Evolutionary conservation across 2,888 invertebrate species (phyloP), one percentile per base, ranked within the genome.

Genomic region (Chromoteleia sp.): DNA sequence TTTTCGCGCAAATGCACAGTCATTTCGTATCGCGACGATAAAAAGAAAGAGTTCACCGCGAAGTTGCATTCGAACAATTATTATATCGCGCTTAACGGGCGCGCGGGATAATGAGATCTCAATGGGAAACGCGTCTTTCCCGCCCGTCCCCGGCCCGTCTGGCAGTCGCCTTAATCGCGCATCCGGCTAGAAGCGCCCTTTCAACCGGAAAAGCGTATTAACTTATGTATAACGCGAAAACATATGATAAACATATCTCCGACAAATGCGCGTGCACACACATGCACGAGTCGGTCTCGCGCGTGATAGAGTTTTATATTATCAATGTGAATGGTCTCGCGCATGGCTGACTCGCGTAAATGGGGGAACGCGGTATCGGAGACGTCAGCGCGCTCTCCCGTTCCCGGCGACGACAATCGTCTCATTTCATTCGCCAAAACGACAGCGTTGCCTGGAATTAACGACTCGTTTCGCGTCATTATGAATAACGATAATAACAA

Each of bases 331-430:
- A 89, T 88, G 87, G 87, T 85, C 84, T 89, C 88, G 88, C 89
- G 89, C 90, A 87, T 90, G 88, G 88, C 86, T 90, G 88, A 86
- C 84, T 87, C 87, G 86, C 83, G 82, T 89, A 88, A 90, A 91
- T 89, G 87, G 87, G 71, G 75, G 77, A 85, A 68, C 79, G 83
- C 80, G 83, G 67, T 84, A 86, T 83, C 80, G 81, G 81, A 71
- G 77, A 83, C 81, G 71, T 78, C 76, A 76, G 76, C 52, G 67
- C 63, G 54, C 63, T 70, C 80, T 74, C 48, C 58, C 70, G 48
- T 45, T 54, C 29, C 7, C 36, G 58, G 43, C 74, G 74, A 80
- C 77, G 80, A 83, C 84, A 84, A 82, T 84, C 80, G 73, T 75
- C 79, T 75, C 84, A 68, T 82, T 82, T 82, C 74, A 73, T 70